Evolutionary conservation across 2,113 vertebrate species (phyloP).

Genomic region (Mesembrinibis cayennensis): DNA sequence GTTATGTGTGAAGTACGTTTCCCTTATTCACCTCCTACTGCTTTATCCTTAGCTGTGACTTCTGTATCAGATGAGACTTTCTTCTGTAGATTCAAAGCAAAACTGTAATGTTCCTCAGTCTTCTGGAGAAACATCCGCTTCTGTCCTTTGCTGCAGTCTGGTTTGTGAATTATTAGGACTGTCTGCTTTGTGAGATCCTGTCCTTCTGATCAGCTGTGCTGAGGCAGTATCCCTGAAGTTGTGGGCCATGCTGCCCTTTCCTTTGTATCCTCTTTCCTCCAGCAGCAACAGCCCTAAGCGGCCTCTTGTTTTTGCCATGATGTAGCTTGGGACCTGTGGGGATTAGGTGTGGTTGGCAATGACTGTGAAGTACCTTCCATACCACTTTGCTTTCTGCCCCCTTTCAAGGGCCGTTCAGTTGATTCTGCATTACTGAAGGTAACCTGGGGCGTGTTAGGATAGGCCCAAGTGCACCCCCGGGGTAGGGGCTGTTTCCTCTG

Average conservation of each 20-base stretch:
- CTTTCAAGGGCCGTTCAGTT: not conserved
- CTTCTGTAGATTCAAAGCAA: not conserved
- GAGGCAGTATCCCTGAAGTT: not conserved
- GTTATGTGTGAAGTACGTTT: not conserved
- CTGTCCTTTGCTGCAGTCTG: not conserved
- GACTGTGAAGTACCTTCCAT: not conserved
- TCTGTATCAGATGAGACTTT: not conserved
- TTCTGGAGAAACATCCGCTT: not conserved
- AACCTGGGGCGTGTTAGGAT: not conserved
- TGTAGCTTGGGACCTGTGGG: not conserved
- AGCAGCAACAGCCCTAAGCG: not conserved
- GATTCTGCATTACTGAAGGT: not conserved
- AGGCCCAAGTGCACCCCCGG: not conserved
- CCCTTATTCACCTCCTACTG: not conserved
- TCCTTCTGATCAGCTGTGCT: not conserved
- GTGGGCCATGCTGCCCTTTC: not conserved
- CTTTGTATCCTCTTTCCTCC: not conserved
- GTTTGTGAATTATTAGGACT: not conserved
- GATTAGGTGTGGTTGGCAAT: not conserved
- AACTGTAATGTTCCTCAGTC: not conserved
- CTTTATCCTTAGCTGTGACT: not conserved
- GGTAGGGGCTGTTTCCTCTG: not conserved
- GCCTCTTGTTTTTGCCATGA: rapidly evolving
- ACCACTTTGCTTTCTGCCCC: not conserved
- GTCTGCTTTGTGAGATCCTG: not conserved